phyloP scores from a whole-genome alignment of 1,140 invertebrate genomes.

The Whitmania pigra region DNA sequence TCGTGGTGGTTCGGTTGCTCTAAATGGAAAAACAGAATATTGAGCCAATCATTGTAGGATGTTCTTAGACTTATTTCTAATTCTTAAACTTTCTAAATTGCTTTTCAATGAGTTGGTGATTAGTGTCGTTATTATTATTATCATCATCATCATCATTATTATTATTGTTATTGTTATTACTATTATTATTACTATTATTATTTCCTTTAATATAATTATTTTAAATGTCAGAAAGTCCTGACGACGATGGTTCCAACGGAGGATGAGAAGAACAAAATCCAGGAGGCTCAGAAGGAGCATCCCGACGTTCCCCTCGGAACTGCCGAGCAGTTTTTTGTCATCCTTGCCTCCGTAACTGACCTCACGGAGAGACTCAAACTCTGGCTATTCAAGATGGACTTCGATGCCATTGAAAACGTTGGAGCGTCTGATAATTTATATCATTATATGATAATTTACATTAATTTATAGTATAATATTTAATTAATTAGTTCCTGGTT shows the following conservation, averaged over 20 bases:
- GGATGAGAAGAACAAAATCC: constrained; percentile 87
- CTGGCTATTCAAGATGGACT: constrained; percentile 97
- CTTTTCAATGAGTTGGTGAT: too few relatives aligned
- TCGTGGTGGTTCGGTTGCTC: neutral
- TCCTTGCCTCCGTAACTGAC: constrained; percentile 86
- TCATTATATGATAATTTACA: too few relatives aligned
- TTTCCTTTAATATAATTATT: neutral
- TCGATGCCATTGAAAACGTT: constrained; percentile 83
- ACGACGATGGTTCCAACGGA: constrained; percentile 87
- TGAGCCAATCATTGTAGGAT: neutral
- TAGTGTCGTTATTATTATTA: too few relatives aligned
- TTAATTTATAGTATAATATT: too few relatives aligned
- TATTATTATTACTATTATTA: too few relatives aligned
- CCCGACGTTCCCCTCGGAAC: constrained; percentile 88
- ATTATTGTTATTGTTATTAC: too few relatives aligned
- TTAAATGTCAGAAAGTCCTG: constrained; percentile 60
- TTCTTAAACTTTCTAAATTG: too few relatives aligned
- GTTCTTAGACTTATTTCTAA: neutral
- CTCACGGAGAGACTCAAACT: constrained; percentile 82
- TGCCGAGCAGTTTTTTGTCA: constrained; percentile 93
- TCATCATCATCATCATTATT: too few relatives aligned
- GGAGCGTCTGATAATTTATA: neutral
- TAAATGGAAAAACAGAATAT: neutral
- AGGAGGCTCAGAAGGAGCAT: constrained; percentile 82
- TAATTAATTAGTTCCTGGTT: too few relatives aligned